Evolutionary conservation across 2,113 vertebrate species (phyloP).

Genomic region (Ptyas mucosa): DNA sequence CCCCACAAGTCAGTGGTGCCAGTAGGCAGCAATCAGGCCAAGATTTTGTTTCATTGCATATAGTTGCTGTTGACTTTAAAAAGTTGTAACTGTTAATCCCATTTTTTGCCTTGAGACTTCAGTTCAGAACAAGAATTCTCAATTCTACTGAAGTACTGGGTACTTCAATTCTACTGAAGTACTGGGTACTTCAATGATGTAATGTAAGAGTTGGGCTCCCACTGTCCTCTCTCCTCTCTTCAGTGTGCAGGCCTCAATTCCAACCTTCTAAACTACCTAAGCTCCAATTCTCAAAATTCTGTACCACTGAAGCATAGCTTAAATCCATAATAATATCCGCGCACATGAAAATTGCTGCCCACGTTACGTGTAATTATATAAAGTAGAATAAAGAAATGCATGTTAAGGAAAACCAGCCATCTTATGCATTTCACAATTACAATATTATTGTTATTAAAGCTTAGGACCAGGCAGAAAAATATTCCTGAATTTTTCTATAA

Average conservation of each 20-base stretch:
- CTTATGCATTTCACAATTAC: not conserved
- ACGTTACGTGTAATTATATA: not conserved
- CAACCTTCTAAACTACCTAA: not conserved
- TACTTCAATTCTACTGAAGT: not conserved
- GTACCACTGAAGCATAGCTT: not conserved
- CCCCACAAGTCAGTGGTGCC: not conserved
- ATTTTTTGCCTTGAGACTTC: not conserved
- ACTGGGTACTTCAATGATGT: not conserved
- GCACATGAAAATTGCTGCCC: not conserved
- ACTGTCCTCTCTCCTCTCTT: not conserved
- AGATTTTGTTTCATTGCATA: not conserved
- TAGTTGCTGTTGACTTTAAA: not conserved
- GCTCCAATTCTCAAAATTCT: not conserved
- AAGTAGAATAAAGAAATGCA: not conserved
- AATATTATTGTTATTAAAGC: not conserved
- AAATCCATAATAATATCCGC: not conserved
- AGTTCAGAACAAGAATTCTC: not conserved
- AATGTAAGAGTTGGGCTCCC: not conserved
- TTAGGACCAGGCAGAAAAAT: not conserved
- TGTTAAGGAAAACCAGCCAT: not conserved
- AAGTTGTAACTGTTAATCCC: not conserved
- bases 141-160: not conserved
- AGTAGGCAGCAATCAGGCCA: not conserved
- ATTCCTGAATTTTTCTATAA: not conserved
- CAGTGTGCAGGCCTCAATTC: not conserved